Evolutionary conservation across 1,140 invertebrate species (phyloP), one percentile per base, ranked within the genome.

Genomic region (Pogonognathellus flavescens): DNA sequence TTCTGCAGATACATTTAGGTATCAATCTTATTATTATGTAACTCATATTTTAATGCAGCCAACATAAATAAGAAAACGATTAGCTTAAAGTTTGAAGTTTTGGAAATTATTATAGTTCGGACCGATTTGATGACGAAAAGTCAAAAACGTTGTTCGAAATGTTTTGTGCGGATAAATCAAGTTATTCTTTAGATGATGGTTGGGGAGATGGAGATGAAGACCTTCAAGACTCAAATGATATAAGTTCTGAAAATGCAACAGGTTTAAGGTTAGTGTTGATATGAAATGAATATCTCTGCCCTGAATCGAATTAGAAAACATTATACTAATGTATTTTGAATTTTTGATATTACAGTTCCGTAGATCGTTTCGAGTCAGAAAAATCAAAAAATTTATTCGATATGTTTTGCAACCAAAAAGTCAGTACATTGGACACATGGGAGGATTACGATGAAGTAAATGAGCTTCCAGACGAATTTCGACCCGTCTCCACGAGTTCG

Each of bases 111-210:
- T 49, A 1, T 60, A 66, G 82, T 50, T 41, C 49, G 13, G 81
- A 83, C 13, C 81, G 80, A n/a, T 86, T 62, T 57, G 85, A 86
- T 25, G 81, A 82, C 55, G 85, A 86, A 31, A 86, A 86, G 50
- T 86, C 85, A 7, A 86, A 83, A 49, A 53, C 80, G 5, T 52
- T 86, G 16, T 86, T 86, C 72, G 85, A 86, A 80, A 86, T 86
- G 85, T 86, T 86, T 76, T 86, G 85, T 41, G n/a, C 59, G 14
- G 81, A 60, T n/a, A 82, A 81, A 81, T 7, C 20, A 4, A 59
- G 50, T 14, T 41, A 18, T 20, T 53, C 31, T 57, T 55, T 13
- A 25, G 9, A 20, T 20, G 80, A 81, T 18, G 80, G 50, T 10
- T 81, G 50, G 53, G 80, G 49, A 8, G 80, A 81, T 25, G 80